These are phyloP conservation scores for Sebastes vulpes DNA, from an alignment of 2,797 vertebrate species.

Conservation along the genomic window DNA sequence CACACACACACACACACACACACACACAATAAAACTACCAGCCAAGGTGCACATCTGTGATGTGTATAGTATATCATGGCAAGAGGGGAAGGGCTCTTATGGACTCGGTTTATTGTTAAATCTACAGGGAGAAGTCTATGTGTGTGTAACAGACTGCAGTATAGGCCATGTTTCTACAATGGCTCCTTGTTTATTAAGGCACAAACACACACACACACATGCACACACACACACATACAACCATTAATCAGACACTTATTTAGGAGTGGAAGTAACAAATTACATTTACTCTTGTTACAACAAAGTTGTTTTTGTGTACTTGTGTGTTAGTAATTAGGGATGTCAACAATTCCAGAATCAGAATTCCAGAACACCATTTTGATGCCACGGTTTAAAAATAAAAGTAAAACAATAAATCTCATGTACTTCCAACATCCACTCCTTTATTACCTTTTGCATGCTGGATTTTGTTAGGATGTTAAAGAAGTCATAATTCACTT, in stretches of 20 bases:
- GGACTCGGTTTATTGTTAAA: constrained; percentile 24
- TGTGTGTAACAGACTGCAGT: neutral
- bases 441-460: too few relatives aligned
- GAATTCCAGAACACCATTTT: too few relatives aligned
- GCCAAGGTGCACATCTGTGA: constrained; percentile 47
- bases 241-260: neutral
- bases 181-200: neutral
- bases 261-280: neutral
- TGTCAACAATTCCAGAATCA: neutral
- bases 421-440: too few relatives aligned
- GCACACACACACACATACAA: too few relatives aligned
- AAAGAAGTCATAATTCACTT: too few relatives aligned
- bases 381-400: too few relatives aligned
- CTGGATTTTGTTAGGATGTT: too few relatives aligned
- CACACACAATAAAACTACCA: constrained; percentile 29
- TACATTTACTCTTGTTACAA: neutral
- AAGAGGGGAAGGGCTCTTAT: constrained; percentile 10
- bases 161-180: neutral
- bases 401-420: too few relatives aligned
- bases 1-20: neutral
- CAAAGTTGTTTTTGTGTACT: neutral
- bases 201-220: neutral
- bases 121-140: constrained; percentile 9
- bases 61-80: constrained; percentile 28
- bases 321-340: neutral